Evolutionary conservation across 2,888 invertebrate species (phyloP).

Genomic region (Polia nebulosa): DNA sequence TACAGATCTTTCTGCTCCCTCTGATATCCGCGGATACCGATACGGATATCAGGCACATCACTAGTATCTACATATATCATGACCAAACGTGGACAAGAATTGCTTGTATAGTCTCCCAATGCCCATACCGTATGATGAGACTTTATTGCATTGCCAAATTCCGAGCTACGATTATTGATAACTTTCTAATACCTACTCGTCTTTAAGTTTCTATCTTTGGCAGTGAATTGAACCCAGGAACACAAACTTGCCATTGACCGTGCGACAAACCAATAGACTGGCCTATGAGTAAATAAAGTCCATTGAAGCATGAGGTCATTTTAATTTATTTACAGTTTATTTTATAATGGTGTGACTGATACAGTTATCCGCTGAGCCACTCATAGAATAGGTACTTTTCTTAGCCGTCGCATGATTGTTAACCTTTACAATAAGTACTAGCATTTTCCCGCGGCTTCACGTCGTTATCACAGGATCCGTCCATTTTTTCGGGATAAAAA

Average conservation of each 20-base stretch:
- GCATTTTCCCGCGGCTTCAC: background rate
- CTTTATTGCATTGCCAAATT: background rate
- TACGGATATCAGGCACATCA: too few relatives aligned
- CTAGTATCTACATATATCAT: too few relatives aligned
- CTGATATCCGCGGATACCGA: too few relatives aligned
- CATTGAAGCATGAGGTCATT: constrained; percentile 17
- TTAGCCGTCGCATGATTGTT: constrained; percentile 1
- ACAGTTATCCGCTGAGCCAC: constrained; percentile 17
- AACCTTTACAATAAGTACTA: constrained; percentile 1
- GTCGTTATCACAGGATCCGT: too few relatives aligned
- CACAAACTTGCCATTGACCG: background rate
- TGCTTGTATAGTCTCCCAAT: too few relatives aligned
- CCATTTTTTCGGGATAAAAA: too few relatives aligned
- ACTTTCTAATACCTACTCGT: too few relatives aligned
- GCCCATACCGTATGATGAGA: background rate
- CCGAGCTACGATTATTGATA: background rate
- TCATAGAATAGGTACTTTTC: constrained; percentile 16
- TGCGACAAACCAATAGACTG: background rate
- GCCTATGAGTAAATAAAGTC: background rate
- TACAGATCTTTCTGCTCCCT: too few relatives aligned
- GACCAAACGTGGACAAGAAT: background rate
- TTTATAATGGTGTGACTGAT: constrained; percentile 8
- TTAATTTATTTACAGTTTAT: constrained; percentile 17
- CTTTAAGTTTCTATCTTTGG: too few relatives aligned
- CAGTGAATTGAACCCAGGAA: background rate